Conservation (phyloP, 2,888 invertebrate species). For the Neoaliturus tenellus region DNA sequence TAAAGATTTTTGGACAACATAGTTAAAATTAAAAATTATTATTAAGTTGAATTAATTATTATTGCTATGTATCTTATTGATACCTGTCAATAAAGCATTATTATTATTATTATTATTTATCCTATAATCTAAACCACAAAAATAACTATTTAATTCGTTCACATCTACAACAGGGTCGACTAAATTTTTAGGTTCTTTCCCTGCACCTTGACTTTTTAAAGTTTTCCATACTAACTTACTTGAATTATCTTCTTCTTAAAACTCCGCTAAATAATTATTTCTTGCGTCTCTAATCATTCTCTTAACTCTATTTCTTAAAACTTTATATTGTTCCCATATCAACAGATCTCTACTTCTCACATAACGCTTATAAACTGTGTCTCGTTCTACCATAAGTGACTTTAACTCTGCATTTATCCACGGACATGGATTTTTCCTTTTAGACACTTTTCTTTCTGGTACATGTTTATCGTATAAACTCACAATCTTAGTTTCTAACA, state of each 20-base stretch:
- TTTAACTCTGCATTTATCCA: not conserved
- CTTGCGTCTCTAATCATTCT: not conserved
- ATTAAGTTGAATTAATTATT: too few species aligned
- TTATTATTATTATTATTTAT: not conserved
- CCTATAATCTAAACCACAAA: not conserved
- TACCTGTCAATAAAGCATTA: too few species aligned
- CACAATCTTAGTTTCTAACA: not conserved
- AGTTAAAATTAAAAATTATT: too few species aligned
- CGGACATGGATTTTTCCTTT: not conserved
- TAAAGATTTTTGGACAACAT: too few species aligned
- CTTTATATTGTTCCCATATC: not conserved
- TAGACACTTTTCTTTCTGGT: not conserved
- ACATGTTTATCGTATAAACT: not conserved
- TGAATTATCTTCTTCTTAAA: not conserved
- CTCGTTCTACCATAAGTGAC: not conserved
- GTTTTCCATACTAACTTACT: not conserved
- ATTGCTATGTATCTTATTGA: too few species aligned
- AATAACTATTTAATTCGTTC: not conserved
- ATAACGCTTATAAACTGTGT: not conserved
- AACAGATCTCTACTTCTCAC: not conserved
- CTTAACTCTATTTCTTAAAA: not conserved
- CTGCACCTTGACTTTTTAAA: not conserved
- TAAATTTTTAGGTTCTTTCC: not conserved
- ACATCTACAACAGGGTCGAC: not conserved
- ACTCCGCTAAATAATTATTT: not conserved